Percentiles rank a stretch among this genome's conserved stretches.
phyloP scores from a whole-genome alignment of 2,113 vertebrate genomes.

The Aphyosemion australe region DNA sequence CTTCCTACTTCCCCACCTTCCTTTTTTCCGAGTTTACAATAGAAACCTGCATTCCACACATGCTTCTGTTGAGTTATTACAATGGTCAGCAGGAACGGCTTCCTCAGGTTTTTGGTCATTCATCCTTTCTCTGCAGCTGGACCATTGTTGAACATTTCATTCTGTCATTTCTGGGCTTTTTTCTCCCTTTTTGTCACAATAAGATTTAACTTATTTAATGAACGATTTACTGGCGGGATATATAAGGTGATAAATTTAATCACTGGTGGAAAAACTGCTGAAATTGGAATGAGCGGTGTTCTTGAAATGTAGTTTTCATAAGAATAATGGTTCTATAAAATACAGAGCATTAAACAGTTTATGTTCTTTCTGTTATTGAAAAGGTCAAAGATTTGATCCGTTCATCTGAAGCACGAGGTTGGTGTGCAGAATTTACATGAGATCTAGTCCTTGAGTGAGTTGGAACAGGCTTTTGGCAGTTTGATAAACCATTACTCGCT shows the following conservation, averaged over 20 bases:
- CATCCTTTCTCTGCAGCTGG: slow-evolving; percentile 17
- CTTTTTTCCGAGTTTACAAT: slow-evolving; percentile 31
- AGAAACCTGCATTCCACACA: slow-evolving; percentile 65
- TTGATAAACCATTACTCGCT: background rate
- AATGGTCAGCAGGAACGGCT: slow-evolving; percentile 42
- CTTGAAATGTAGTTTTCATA: background rate
- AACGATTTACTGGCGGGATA: background rate
- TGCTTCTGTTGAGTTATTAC: slow-evolving; percentile 47
- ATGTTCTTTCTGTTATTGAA: background rate
- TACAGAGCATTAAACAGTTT: background rate
- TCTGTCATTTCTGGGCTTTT: background rate
- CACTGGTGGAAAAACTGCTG: too few species aligned
- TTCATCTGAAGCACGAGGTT: background rate
- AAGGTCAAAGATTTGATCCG: background rate
- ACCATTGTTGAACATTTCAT: slow-evolving; percentile 11
- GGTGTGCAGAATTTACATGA: background rate
- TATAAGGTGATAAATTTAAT: too few species aligned
- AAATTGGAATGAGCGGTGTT: background rate
- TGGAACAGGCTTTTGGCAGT: slow-evolving; percentile 7
- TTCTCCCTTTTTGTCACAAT: background rate
- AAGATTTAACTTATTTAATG: background rate
- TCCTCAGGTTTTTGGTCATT: slow-evolving; percentile 46
- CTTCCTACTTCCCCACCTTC: slow-evolving; percentile 27
- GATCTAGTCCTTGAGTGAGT: background rate
- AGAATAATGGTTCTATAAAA: too few species aligned